Evolutionary conservation across 2,797 vertebrate genomes (phyloP).

Genomic region (Enteromius treurensis): DNA sequence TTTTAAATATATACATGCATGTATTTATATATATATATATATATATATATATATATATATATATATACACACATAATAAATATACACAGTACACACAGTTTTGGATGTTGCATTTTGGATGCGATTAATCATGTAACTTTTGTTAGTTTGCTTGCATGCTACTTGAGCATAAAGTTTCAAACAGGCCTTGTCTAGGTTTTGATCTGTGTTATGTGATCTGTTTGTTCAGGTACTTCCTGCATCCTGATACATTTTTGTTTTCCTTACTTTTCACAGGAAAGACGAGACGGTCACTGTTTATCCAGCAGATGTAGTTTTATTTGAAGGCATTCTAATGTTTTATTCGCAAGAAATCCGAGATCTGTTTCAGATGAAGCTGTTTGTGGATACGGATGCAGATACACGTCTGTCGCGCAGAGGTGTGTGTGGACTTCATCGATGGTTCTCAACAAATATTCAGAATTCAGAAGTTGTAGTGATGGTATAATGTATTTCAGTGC

Average conservation of each 20-base stretch:
- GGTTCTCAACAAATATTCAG: not conserved
- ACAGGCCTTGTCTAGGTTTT: not conserved
- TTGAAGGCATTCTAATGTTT: constrained; percentile 92
- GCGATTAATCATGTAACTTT: not conserved
- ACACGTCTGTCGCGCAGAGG: constrained; percentile 92
- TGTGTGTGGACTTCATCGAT: constrained; percentile 61
- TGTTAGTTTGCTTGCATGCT: not conserved
- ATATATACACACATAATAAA: no score
- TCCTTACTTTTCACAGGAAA: constrained; percentile 77
- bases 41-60: no score
- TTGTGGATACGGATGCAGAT: constrained; percentile 92
- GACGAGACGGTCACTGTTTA: constrained; percentile 88
- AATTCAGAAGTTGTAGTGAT: not conserved
- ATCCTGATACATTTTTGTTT: constrained; percentile 36
- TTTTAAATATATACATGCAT: no score
- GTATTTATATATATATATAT: no score
- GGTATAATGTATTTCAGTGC: not conserved
- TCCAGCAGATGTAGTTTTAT: constrained; percentile 92
- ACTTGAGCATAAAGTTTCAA: not conserved
- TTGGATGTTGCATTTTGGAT: no score
- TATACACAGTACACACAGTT: no score
- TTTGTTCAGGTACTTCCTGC: constrained; percentile 14
- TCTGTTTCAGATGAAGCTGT: constrained; percentile 95
- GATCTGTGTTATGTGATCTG: not conserved
- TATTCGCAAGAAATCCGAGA: constrained; percentile 91